Evolutionary conservation across 1,140 invertebrate genomes (phyloP).

Genomic region (Campoletis sonorensis): DNA sequence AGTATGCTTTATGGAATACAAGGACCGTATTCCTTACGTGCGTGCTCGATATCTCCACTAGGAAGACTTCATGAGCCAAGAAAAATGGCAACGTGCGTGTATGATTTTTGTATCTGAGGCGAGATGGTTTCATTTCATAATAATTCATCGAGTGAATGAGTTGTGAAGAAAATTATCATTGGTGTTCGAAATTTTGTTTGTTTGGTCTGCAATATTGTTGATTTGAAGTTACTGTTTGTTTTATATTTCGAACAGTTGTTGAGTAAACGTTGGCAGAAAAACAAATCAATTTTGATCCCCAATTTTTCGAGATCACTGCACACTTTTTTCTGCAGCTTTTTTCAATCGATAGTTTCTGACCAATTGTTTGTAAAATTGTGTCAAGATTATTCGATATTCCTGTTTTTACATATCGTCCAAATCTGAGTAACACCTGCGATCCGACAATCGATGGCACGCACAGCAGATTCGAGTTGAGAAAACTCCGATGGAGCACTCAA

Average conservation of each 20-base stretch:
- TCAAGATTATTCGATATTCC: too few relatives aligned
- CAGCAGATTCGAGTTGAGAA: background rate
- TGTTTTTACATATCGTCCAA: too few relatives aligned
- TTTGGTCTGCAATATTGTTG: background rate
- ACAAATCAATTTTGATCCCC: too few relatives aligned
- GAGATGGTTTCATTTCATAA: background rate
- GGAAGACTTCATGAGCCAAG: background rate
- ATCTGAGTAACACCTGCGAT: too few relatives aligned
- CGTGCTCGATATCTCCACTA: constrained; percentile 1
- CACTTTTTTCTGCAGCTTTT: too few relatives aligned
- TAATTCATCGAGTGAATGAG: background rate
- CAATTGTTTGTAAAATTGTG: too few relatives aligned
- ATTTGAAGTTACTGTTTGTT: background rate
- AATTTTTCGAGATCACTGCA: too few relatives aligned
- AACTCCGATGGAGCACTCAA: background rate
- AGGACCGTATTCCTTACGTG: background rate
- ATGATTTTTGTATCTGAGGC: background rate
- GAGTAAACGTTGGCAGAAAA: too few relatives aligned
- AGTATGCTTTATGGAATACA: background rate
- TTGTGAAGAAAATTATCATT: background rate
- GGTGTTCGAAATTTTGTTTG: background rate
- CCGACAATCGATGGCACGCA: too few relatives aligned
- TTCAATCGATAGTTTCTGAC: too few relatives aligned
- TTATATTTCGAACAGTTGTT: too few relatives aligned
- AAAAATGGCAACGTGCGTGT: background rate